Evolutionary conservation across 2,797 vertebrate genomes (phyloP).

Genomic region (Centroberyx gerrardi): DNA sequence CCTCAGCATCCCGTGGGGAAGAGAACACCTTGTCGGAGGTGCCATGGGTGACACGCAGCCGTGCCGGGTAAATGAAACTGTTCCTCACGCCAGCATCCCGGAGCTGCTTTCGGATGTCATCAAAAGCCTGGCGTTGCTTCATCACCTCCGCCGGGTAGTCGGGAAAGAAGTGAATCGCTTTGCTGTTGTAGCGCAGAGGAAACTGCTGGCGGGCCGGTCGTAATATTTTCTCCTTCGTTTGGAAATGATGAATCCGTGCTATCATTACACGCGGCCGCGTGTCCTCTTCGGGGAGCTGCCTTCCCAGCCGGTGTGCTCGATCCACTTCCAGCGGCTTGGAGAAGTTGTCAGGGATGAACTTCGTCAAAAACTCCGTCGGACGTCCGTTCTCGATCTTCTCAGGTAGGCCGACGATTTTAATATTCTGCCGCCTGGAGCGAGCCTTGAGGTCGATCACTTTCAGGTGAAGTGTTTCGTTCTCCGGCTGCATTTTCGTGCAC

Average conservation of each 20-base stretch:
- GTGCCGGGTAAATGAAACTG: conserved; percentile 11
- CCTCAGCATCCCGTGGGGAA: not conserved
- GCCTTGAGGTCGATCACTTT: conserved; percentile 10
- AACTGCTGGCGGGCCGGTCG: not conserved
- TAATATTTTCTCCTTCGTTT: conserved; percentile 19
- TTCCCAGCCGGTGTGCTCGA: no score
- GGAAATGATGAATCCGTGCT: conserved; percentile 21
- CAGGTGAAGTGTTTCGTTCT: not conserved
- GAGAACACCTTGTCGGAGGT: not conserved
- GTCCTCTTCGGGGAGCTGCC: no score
- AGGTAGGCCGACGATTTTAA: conserved; percentile 28
- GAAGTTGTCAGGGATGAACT: no score
- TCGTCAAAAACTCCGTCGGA: not conserved
- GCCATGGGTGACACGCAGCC: not conserved
- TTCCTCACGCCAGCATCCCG: not conserved
- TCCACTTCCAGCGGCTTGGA: no score
- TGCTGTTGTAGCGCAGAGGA: not conserved
- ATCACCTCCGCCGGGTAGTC: conserved; percentile 17
- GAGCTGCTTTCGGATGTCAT: not conserved
- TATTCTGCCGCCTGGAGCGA: conserved; percentile 27
- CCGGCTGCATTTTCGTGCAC: not conserved
- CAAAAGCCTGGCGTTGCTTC: conserved; percentile 1
- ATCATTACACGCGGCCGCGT: not conserved
- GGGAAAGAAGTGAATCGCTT: not conserved
- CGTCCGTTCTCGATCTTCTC: conserved; percentile 12